Base-by-base conservation (phyloP, 1,140 invertebrate genomes). In the Rhagoletis pomonella region DNA sequence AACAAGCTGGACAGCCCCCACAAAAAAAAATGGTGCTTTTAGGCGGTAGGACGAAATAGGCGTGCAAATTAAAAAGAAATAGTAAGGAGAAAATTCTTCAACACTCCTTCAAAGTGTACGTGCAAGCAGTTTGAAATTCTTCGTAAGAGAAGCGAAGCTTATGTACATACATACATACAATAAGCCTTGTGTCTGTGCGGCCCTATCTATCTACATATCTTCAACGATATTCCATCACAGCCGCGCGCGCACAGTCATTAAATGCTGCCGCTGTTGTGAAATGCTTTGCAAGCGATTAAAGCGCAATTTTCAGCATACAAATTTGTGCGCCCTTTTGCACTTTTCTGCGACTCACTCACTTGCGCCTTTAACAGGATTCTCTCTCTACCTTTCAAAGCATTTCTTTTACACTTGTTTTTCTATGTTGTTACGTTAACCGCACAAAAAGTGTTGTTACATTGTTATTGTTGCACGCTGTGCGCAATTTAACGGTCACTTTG, bases 251-350 rank as follows among this genome's bases (percentile, higher is more conserved):
- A 3, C n/a, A 29, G 29, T 58, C 9, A 58, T 58, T 81, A 81
- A 58, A 55, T 14, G 6, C 6, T n/a, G 6, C 7, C 5, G 73
- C n/a, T 55, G 14, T 73, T 73, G 3, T 44, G 67, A 73, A 47
- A 73, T 73, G 42, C 67, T 44, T 73, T 73, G 10, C 44, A 81
- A 81, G 73, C 73, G 73, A 81, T 81, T 81, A 81, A 81, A 81
- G 73, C 19, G 47, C 47, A 81, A 81, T 81, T 81, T 81, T 81
- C 47, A 55, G n/a, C 47, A 81, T 17, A 55, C 73, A 55, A 81
- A 81, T 19, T 19, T 42, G 14, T 9, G 42, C n/a, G 47, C 44
- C 12, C 47, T 9, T 58, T 58, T 50, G 42, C 4, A 81, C 64
- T 19, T 77, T 81, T 19, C 47, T 67, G 4, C 64, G 5, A 55